Percentiles rank a stretch among this genome's conserved stretches.
phyloP scores from a whole-genome alignment of 2,888 invertebrate species.

The Priapulus caudatus region DNA sequence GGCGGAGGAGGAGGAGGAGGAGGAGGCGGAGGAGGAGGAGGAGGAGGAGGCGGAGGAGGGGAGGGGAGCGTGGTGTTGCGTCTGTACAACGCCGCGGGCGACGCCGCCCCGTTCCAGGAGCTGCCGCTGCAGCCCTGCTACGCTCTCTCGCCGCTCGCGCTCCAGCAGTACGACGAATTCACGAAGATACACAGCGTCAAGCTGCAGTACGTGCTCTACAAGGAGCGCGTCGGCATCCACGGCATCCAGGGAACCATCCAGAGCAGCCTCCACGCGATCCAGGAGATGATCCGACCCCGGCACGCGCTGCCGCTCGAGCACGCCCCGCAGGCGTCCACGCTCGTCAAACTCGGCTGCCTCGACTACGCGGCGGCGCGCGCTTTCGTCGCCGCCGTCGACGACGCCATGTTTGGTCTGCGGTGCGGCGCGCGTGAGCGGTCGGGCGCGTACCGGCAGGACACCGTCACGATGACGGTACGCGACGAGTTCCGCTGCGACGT shows the following conservation, averaged over 20 bases:
- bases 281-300: neutral
- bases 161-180: slow-evolving; percentile 94
- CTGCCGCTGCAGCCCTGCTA: slow-evolving; percentile 75
- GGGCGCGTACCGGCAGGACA: slow-evolving; percentile 85
- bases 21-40: no score
- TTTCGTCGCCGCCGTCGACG: slow-evolving; percentile 81
- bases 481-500: slow-evolving; percentile 51
- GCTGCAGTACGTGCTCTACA: slow-evolving; percentile 92
- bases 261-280: neutral
- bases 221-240: slow-evolving; percentile 86
- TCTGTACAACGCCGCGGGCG: slow-evolving; percentile 63
- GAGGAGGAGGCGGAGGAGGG: no score
- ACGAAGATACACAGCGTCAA: slow-evolving; percentile 98
- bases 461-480: slow-evolving; percentile 84
- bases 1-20: no score
- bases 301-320: slow-evolving; percentile 88
- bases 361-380: slow-evolving; percentile 77
- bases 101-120: slow-evolving; percentile 89
- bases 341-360: slow-evolving; percentile 87
- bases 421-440: slow-evolving; percentile 50
- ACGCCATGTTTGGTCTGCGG: slow-evolving; percentile 71
- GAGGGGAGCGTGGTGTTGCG: slow-evolving; percentile 51
- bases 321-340: slow-evolving; percentile 82
- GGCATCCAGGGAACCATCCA: neutral
- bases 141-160: slow-evolving; percentile 34